Evolutionary conservation across 1,140 invertebrate genomes (phyloP).

Genomic region (Agrilus planipennis): DNA sequence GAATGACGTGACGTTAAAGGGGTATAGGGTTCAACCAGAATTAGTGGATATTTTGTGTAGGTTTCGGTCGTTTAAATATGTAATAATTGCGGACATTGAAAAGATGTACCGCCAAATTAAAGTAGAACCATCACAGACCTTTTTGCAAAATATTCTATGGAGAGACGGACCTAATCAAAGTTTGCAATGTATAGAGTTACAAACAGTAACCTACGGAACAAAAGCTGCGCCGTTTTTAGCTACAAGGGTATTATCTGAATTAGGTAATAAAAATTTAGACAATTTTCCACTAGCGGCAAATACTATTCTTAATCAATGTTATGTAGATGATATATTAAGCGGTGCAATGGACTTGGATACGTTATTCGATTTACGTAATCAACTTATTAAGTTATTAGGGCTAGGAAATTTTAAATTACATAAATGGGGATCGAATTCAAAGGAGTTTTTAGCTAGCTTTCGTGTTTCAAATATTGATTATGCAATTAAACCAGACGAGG

Average conservation of each 20-base stretch:
- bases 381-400: conserved; percentile 6
- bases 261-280: conserved; percentile 19
- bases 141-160: conserved; percentile 36
- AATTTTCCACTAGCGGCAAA: conserved; percentile 17
- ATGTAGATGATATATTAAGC: conserved; percentile 37
- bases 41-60: conserved; percentile 27
- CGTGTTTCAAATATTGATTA: no score
- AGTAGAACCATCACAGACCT: conserved; percentile 24
- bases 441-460: neutral
- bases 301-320: conserved; percentile 30
- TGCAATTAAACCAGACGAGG: no score
- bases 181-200: conserved; percentile 24
- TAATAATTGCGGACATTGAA: conserved; percentile 27
- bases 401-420: conserved; percentile 12
- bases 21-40: conserved; percentile 32
- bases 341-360: conserved; percentile 17
- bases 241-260: conserved; percentile 23
- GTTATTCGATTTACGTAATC: neutral
- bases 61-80: conserved; percentile 28
- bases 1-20: no score
- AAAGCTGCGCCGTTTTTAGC: conserved; percentile 29
- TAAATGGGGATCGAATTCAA: conserved; percentile 15
- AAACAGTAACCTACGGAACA: conserved; percentile 23
- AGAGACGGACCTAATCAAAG: conserved; percentile 12
- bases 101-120: conserved; percentile 35